These are phyloP conservation scores for Otocyon megalotis DNA, from an alignment of 2,113 vertebrate species.

Conservation along the genomic window DNA sequence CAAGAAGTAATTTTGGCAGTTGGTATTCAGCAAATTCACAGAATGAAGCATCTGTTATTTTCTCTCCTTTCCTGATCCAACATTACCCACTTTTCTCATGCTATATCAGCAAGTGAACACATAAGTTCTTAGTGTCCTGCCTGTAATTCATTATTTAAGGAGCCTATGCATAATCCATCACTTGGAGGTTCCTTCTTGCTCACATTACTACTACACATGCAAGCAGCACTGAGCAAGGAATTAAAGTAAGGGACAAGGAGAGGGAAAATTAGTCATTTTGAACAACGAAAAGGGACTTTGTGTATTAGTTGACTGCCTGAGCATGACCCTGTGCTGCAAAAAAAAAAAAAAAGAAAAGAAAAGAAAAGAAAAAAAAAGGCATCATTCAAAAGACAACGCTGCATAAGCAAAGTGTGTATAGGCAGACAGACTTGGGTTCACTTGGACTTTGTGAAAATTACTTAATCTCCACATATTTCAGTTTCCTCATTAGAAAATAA, in stretches of 20 bases:
- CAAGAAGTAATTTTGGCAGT: not conserved
- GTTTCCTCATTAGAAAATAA: not conserved
- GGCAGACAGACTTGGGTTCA: not conserved
- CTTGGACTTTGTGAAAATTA: not conserved
- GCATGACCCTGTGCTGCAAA: not conserved
- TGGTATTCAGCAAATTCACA: not conserved
- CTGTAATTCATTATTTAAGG: conserved; percentile 69
- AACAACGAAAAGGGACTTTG: not conserved
- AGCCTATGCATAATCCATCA: conserved; percentile 70
- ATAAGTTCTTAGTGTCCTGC: conserved; percentile 47
- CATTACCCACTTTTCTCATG: not conserved
- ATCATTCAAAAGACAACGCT: not conserved
- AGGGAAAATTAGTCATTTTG: not conserved
- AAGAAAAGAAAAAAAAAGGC: too few species aligned
- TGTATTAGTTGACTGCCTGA: not conserved
- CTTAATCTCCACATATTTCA: not conserved
- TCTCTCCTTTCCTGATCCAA: not conserved
- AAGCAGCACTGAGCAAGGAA: conserved; percentile 59
- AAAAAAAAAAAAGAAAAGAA: not conserved
- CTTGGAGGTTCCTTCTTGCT: not conserved
- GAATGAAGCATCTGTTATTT: not conserved
- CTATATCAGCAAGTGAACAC: conserved; percentile 61
- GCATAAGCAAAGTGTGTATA: not conserved
- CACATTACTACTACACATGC: conserved; percentile 21
- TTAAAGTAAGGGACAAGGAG: not conserved